Base-by-base conservation (phyloP, 2,888 invertebrate species). In the Pharmacophagus antenor region DNA sequence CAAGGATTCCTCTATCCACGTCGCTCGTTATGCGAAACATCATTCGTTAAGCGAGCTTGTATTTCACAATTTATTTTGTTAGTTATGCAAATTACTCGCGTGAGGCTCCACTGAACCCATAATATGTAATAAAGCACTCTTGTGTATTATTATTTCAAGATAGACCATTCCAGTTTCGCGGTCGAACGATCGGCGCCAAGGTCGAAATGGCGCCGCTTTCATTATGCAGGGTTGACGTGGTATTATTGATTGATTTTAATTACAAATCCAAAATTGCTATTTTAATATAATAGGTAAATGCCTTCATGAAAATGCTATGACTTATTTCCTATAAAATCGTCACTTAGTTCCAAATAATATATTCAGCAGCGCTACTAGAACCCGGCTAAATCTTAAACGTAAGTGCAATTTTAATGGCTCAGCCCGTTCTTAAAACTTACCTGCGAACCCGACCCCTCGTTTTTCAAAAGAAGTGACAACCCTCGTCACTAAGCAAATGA, bases 171-270 rank as follows among this genome's bases (percentile, higher is more conserved):
- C 67, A 77, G 68, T 73, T 72, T 71, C 68, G 66, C 66, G 65
- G 68, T 67, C 69, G 67, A 65, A 65, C 67, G 68, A 66, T 60
- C 65, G 61, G 60, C 64, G 62, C 67, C 80, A 81, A 81, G 80
- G 83, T 76, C 77, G 73, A 66, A 65, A 70, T 72, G 77, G 76
- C 79, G 73, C 72, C 74, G 66, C 73, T 79, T 80, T 81, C 75
- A 76, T 74, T 73, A 73, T 69, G 59, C 66, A 70, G 70, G 67
- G 67, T 63, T 65, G 56, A 61, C 66, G 65, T 20, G 18, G 27
- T 23, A 17, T 8, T 6, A 6, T 42, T 42, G 1, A n/a, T 31
- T 31, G 12, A 2, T 3, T 31, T 31, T 31, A 31, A 31, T 31
- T 15, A 12, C 31, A 31, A 31, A 31, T 12, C 31, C 2, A 31